Evolutionary conservation across 2,113 vertebrate genomes (phyloP), one percentile per base, ranked within the genome.

Genomic region (Bombycilla garrulus): DNA sequence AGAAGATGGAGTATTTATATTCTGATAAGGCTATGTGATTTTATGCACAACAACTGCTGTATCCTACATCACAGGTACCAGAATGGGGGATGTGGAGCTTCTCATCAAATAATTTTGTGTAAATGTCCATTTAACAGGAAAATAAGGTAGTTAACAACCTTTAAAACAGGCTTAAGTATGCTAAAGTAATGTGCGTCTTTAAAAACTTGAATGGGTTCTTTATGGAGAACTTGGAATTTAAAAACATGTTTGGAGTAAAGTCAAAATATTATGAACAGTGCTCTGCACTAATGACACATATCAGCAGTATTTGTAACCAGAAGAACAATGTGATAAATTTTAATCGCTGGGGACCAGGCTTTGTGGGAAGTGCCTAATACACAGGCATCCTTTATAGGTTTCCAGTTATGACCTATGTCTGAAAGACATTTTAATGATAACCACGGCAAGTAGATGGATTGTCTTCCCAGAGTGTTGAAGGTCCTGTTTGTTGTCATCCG

Each of bases 391-490:
- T 98, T 98, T 98, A 98, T 98, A 98, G 97, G 97, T 97, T 98
- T 98, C 98, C 98, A 98, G 98, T 98, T 98, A 98, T 98, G 98
- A 98, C 98, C 98, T 98, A 98, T 10, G 96, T 97, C 98, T 98
- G 87, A 97, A 98, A 98, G 98, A 98, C 97, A 98, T 98, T 98
- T 98, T 98, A 97, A 96, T 97, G 98, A 99, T 99, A 99, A 98
- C 97, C 97, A 97, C 97, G 95, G 98, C 98, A 97, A 98, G 96
- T 93, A 97, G 96, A 98, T 98, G 98, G 98, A 99, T 99, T 98
- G 97, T 97, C 96, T 91, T 97, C 97, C 95, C 95, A 90, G 98
- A 94, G 98, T 98, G 98, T 98, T 99, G 98, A 99, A 98, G 98
- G 98, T 96, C 97, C 98, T 98, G 98, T 93, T 98, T 97, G 98